phyloP scores from a whole-genome alignment of 2,888 invertebrate genomes.

The Oeneis ivallda region DNA sequence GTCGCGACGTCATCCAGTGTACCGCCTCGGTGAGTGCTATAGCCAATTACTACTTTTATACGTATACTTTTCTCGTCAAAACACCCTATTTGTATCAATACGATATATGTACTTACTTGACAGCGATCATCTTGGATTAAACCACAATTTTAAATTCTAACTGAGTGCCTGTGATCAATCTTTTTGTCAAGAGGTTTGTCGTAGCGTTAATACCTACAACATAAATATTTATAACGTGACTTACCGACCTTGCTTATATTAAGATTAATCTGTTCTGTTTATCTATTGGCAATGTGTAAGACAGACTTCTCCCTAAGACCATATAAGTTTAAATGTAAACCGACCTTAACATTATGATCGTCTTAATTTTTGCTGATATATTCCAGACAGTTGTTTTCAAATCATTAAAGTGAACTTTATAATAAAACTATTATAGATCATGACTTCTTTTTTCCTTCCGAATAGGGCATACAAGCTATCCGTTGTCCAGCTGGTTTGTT shows the following conservation, averaged over 20 bases:
- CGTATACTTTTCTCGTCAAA: conserved; percentile 41
- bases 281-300: conserved; percentile 11
- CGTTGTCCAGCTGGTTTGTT: conserved; percentile 95
- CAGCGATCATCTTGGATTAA: conserved; percentile 7
- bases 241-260: conserved; percentile 27
- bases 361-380: too few relatives aligned
- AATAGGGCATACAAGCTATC: conserved; percentile 94
- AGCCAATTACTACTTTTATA: conserved; percentile 46
- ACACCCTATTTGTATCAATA: conserved; percentile 28
- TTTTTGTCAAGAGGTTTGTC: conserved; percentile 14
- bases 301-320: neutral
- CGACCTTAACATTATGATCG: neutral
- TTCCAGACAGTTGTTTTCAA: neutral
- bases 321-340: neutral
- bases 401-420: neutral
- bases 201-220: conserved; percentile 11
- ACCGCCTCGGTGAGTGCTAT: conserved; percentile 90
- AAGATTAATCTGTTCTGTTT: conserved; percentile 19
- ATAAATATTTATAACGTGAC: conserved; percentile 26
- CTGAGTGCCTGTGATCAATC: conserved; percentile 4
- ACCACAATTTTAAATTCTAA: conserved; percentile 17
- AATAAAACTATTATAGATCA: conserved; percentile 8
- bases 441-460: conserved; percentile 39
- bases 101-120: conserved; percentile 19
- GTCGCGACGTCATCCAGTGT: conserved; percentile 97